A percentile compares a stretch with the other conserved stretches of the same genome.
These are phyloP conservation scores for Melinaea marsaeus DNA, from an alignment of 2,888 invertebrate species.

Conservation along the genomic window DNA sequence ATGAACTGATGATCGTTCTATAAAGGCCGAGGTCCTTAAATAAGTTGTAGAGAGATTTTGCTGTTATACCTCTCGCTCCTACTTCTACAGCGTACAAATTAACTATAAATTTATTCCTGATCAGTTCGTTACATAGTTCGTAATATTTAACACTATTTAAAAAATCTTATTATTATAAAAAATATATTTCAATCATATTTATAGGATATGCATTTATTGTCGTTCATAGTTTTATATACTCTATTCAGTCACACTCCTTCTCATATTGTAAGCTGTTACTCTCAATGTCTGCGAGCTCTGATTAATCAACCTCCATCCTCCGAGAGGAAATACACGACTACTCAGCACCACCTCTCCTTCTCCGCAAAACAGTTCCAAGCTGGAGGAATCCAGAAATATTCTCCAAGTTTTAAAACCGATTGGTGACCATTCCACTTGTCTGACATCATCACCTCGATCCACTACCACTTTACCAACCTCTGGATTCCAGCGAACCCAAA, in stretches of 20 bases:
- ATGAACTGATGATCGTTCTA: no score
- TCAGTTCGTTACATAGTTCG: no score
- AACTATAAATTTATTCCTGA: no score
- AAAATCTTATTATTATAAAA: no score
- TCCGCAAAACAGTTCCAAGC: constrained; percentile 67
- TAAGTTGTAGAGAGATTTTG: no score
- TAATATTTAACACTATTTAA: no score
- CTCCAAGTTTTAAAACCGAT: constrained; percentile 48
- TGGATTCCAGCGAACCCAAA: constrained; percentile 52
- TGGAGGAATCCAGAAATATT: constrained; percentile 64
- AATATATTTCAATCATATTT: no score
- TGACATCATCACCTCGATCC: constrained; percentile 51
- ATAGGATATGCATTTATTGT: no score
- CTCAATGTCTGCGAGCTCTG: constrained; percentile 47
- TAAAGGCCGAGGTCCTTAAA: no score
- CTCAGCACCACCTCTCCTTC: constrained; percentile 71
- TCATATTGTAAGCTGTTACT: constrained; percentile 51
- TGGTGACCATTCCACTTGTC: constrained; percentile 64
- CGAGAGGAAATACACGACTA: constrained; percentile 58
- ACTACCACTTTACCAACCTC: constrained; percentile 51
- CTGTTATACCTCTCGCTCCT: no score
- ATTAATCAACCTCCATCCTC: constrained; percentile 61
- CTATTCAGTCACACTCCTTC: constrained; percentile 50
- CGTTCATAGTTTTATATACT: no score
- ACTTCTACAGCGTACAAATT: no score